Evolutionary conservation across 2,888 invertebrate species (phyloP).

Genomic region (Synergus umbraculus): DNA sequence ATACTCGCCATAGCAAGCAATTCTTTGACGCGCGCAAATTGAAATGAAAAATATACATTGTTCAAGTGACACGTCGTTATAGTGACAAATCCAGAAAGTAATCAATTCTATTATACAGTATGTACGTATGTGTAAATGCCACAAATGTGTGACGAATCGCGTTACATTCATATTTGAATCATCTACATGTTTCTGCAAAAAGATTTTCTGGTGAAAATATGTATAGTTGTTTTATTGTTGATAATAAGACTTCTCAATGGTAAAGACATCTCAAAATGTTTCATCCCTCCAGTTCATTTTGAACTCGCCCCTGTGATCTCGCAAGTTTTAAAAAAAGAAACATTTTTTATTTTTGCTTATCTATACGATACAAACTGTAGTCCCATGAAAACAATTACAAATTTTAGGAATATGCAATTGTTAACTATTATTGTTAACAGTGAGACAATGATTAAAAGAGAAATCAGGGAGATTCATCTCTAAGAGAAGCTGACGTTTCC

Average conservation of each 20-base stretch:
- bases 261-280: no score
- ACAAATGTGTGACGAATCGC: background rate
- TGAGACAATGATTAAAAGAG: background rate
- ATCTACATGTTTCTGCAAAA: background rate
- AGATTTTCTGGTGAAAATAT: background rate
- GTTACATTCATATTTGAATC: background rate
- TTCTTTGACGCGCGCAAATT: constrained; percentile 27
- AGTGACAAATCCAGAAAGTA: constrained; percentile 27
- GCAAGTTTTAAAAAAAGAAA: no score
- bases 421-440: no score
- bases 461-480: background rate
- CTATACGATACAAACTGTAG: no score
- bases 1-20: constrained; percentile 4
- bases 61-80: constrained; percentile 21
- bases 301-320: no score
- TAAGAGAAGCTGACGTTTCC: background rate
- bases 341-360: no score
- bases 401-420: no score
- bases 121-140: background rate
- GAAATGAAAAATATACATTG: constrained; percentile 28
- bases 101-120: background rate
- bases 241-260: no score
- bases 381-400: no score
- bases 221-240: no score
- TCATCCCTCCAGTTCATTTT: no score